Base-by-base conservation (phyloP, 2,113 vertebrate species). In the Cnemophilus loriae region DNA sequence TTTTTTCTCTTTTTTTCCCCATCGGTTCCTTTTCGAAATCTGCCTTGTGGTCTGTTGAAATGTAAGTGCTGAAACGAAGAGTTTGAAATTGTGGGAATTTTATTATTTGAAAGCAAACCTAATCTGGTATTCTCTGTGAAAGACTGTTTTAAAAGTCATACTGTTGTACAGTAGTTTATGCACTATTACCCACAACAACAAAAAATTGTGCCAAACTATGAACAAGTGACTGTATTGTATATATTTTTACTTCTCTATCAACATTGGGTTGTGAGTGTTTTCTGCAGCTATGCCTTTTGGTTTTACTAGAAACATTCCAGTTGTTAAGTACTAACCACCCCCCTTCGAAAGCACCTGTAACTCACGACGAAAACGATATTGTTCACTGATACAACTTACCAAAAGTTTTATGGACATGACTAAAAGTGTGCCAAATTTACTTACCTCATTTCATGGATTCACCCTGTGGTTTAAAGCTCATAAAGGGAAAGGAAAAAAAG, bases 131-230 rank as follows among this genome's bases (percentile, higher is more conserved):
- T 98, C 97, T 98, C 96, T 96, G 97, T 98, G 97, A 98, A 96
- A 97, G 97, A 98, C 97, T 98, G 97, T 96, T 97, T 95, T 95
- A 87, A 97, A 98, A 97, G 98, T 98, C 97, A 98, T 99, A 98
- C 98, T 98, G 98, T 98, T 99, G 99, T 99, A 99, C 98, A 99
- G 99, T 99, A 99, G 98, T 98, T 98, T 98, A 99, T 99, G 99
- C 99, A 99, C 98, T 99, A 99, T 98, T 98, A 98, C 98, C 97
- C 97, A 97, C 96, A 95, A 95, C 98, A 98, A 98, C 97, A 97
- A 98, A 98, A 95, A 97, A 97, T 98, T 98, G 99, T 99, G 99
- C 99, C 99, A 99, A 99, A 99, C 98, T 98, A 98, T 98, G 98
- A 99, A 99, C 98, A 99, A 98, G 98, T 98, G 98, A 98, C 98